Base-by-base conservation (phyloP, 2,888 invertebrate species). In the Creontiades dilutus region DNA sequence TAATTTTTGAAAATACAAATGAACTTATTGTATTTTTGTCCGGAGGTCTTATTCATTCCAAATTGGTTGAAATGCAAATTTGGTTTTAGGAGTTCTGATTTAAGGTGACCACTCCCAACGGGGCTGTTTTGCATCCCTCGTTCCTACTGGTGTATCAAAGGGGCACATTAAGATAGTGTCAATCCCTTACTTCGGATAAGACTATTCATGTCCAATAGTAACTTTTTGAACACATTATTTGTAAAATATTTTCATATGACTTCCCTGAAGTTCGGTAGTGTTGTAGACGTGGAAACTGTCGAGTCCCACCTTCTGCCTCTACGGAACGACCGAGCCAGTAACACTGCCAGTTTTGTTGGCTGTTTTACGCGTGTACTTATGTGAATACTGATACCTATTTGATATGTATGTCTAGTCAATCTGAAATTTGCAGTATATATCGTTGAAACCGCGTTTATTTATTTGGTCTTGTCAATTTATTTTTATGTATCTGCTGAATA, bases 351-450 rank as follows among this genome's bases (percentile, higher is more conserved):
- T 82, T 52, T 52, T 82, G n/a, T 82, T 82, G 82, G 82, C 52
- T 82, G 82, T 82, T 47, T 82, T 14, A 14, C 52, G 52, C 82
- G 23, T 86, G 86, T 86, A 86, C 86, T 86, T 86, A 86, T 86
- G 86, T 86, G 68, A 37, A 75, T 55, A 85, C 23, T 52, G 37
- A 37, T 85, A 52, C 52, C 82, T 68, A 23, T 23, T 68, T 68
- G 68, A 78, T 78, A 82, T 82, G 86, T 86, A 46, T 86, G 52
- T 86, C 86, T 86, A 86, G 86, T 86, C 86, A 86, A 28, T 19
- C 47, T 52, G 82, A 52, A 82, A 82, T 82, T 82, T 4, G 48
- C 68, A 68, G 68, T 68, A 68, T 68, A 23, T 23, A 68, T 68
- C 23, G 27, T 68, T 68, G 12, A 61, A 37, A 37, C 7, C 37